Conservation (phyloP, 1,140 invertebrate genomes). For the Lasaia peninsularis region DNA sequence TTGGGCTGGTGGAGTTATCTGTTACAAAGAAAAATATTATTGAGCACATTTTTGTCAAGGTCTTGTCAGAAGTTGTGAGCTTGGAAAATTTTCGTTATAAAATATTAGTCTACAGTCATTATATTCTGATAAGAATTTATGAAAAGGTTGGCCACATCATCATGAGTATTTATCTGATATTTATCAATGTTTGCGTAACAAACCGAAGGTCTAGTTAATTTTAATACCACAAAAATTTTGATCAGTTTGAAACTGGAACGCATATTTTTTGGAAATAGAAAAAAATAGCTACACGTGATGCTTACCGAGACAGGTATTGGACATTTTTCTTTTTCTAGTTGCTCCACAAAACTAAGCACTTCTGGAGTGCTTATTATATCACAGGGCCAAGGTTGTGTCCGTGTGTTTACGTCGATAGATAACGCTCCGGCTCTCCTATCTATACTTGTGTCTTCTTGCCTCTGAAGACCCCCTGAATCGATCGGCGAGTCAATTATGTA, state of each 20-base stretch:
- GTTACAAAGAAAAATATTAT: slow-evolving; percentile 22
- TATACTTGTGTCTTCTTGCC: neutral
- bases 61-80: too few relatives aligned
- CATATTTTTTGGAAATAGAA: neutral
- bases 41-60: neutral
- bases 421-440: slow-evolving; percentile 28
- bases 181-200: too few relatives aligned
- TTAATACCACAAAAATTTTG: too few relatives aligned
- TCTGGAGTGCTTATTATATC: slow-evolving; percentile 65
- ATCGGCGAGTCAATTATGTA: slow-evolving; percentile 38
- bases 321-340: slow-evolving; percentile 59
- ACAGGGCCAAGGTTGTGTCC: slow-evolving; percentile 26
- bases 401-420: slow-evolving; percentile 40
- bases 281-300: slow-evolving; percentile 7
- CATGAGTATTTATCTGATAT: too few relatives aligned
- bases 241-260: too few relatives aligned
- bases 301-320: slow-evolving; percentile 39
- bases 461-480: slow-evolving; percentile 7
- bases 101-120: too few relatives aligned
- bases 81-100: too few relatives aligned
- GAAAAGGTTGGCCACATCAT: too few relatives aligned
- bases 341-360: slow-evolving; percentile 59
- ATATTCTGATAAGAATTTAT: too few relatives aligned
- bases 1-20: slow-evolving; percentile 33
- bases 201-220: too few relatives aligned